Percentiles rank a stretch among this genome's conserved stretches.
Evolutionary conservation across 1,140 invertebrate genomes (phyloP).

Genomic region (Potamilus streckersoni): DNA sequence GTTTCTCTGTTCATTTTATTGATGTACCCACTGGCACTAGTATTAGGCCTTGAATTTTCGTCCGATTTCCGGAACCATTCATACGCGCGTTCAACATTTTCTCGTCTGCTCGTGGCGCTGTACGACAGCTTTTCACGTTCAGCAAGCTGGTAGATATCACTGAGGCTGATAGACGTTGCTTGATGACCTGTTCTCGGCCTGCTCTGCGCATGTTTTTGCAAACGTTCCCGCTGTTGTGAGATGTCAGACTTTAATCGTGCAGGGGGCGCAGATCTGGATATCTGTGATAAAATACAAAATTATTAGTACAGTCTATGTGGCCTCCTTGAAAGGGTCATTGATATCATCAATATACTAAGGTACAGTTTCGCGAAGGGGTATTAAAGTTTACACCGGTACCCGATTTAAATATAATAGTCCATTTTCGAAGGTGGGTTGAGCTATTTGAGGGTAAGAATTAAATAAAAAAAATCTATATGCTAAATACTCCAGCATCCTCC

Average conservation of each 20-base stretch:
- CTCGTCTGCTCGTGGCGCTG: slow-evolving; percentile 23
- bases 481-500: too few species aligned
- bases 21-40: slow-evolving; percentile 12
- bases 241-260: slow-evolving; percentile 6
- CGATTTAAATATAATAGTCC: too few species aligned
- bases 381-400: too few species aligned
- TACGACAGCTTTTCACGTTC: slow-evolving; percentile 24
- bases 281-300: slow-evolving; percentile 4
- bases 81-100: slow-evolving; percentile 30
- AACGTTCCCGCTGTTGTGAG: neutral
- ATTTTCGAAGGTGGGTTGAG: too few species aligned
- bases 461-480: too few species aligned
- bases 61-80: slow-evolving; percentile 8
- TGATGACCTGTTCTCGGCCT: slow-evolving; percentile 2
- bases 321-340: too few species aligned
- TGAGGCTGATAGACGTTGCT: slow-evolving; percentile 17
- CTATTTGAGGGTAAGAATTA: too few species aligned
- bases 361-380: too few species aligned
- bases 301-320: too few species aligned
- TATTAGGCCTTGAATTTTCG: slow-evolving; percentile 25
- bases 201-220: slow-evolving; percentile 1
- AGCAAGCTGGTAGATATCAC: slow-evolving; percentile 24
- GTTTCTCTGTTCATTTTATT: slow-evolving; percentile 7
- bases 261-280: slow-evolving; percentile 27
- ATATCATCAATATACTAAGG: too few species aligned